These are phyloP conservation scores for Mythimna impura DNA, from an alignment of 2,888 invertebrate species.

Conservation along the genomic window DNA sequence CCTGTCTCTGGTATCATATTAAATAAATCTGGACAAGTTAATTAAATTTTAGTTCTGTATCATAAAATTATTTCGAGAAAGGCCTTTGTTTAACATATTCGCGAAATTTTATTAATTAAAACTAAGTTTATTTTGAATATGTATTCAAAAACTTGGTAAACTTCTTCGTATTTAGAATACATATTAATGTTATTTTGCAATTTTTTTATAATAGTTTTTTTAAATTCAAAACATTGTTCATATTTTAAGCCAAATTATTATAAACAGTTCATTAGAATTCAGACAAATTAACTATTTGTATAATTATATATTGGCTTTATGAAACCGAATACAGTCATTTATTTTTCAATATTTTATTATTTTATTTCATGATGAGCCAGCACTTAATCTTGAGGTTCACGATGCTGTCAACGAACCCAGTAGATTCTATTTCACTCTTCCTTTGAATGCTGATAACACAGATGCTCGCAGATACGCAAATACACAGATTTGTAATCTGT, in stretches of 20 bases:
- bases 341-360: no score
- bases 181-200: constrained; percentile 20
- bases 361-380: no score
- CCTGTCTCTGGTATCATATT: neutral
- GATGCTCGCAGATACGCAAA: no score
- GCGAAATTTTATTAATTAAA: constrained; percentile 48
- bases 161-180: constrained; percentile 31
- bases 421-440: no score
- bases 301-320: no score
- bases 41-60: constrained; percentile 14
- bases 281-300: neutral
- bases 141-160: constrained; percentile 31
- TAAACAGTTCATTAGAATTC: neutral
- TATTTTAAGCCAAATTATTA: neutral
- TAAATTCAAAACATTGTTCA: neutral
- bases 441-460: no score
- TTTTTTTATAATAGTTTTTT: neutral
- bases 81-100: constrained; percentile 37
- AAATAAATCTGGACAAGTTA: neutral
- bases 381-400: no score
- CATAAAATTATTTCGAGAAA: constrained; percentile 7
- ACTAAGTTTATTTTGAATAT: constrained; percentile 47
- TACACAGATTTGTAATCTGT: no score
- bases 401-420: no score
- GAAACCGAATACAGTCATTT: no score